Conservation (phyloP, 2,113 vertebrate genomes). For the Bagarius yarrelli region DNA sequence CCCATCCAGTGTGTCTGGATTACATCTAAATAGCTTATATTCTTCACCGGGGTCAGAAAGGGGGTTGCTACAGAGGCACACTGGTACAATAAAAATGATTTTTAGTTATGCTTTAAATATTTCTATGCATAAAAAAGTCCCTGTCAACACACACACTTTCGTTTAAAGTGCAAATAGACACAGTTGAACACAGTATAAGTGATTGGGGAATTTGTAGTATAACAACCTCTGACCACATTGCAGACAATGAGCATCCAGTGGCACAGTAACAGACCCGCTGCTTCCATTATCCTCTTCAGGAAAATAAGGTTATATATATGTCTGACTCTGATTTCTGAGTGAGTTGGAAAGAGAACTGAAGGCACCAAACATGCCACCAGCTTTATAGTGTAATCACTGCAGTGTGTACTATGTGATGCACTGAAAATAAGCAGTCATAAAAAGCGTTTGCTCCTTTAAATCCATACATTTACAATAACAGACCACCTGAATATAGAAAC, state of each 20-base stretch:
- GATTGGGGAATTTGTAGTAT: not conserved
- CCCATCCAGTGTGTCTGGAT: conserved; percentile 55
- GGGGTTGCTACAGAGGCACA: conserved; percentile 27
- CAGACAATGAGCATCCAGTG: not conserved
- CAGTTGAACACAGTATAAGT: not conserved
- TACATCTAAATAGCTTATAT: conserved; percentile 72
- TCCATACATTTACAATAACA: not conserved
- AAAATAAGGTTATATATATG: conserved; percentile 66
- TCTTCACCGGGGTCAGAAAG: conserved; percentile 63
- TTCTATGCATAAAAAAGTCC: not conserved
- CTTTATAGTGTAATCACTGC: conserved; percentile 7
- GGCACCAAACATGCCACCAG: not conserved
- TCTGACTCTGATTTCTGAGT: conserved; percentile 49
- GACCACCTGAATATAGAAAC: not conserved
- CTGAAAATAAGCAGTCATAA: not conserved
- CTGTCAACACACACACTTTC: not conserved
- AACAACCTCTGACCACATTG: not conserved
- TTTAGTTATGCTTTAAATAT: not conserved
- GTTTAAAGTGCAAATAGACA: not conserved
- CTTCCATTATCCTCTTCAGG: conserved; percentile 46
- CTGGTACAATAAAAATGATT: conserved; percentile 1
- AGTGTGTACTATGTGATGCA: conserved; percentile 18
- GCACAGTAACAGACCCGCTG: not conserved
- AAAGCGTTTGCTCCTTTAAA: not conserved
- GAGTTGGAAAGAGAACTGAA: conserved; percentile 13